Evolutionary conservation across 2,797 vertebrate species (phyloP).

Genomic region (Arrhamphus sclerolepis): DNA sequence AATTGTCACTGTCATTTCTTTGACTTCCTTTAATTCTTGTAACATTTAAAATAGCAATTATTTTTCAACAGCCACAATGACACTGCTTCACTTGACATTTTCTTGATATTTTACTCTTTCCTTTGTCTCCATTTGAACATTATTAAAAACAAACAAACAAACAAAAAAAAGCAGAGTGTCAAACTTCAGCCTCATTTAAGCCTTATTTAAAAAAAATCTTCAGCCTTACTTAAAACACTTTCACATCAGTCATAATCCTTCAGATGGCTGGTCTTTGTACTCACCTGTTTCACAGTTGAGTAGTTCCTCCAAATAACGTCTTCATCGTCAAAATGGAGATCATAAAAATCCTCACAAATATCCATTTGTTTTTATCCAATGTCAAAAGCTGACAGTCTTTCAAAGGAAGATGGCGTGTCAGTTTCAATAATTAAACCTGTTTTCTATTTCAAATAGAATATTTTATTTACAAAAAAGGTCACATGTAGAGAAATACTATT

Average conservation of each 20-base stretch:
- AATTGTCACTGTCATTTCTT: constrained; percentile 7
- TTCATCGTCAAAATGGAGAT: constrained; percentile 40
- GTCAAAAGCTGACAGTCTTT: constrained; percentile 63
- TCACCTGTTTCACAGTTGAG: constrained; percentile 45
- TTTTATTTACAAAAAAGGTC: too few relatives aligned
- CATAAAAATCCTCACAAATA: constrained; percentile 27
- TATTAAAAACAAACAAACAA: constrained; percentile 35
- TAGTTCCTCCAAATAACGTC: constrained; percentile 57
- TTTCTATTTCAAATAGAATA: constrained; percentile 68
- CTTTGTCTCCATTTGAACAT: constrained; percentile 51
- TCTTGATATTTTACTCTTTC: constrained; percentile 46
- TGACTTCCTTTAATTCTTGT: constrained; percentile 19
- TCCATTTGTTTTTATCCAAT: constrained; percentile 49
- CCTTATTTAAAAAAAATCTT: constrained; percentile 39
- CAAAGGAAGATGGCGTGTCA: constrained; percentile 60
- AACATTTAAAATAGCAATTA: constrained; percentile 18
- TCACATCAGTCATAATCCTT: constrained; percentile 60
- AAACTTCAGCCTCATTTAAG: constrained; percentile 39
- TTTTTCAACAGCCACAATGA: constrained; percentile 27
- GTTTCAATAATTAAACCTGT: constrained; percentile 76
- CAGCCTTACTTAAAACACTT: constrained; percentile 39
- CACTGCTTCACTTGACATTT: constrained; percentile 45
- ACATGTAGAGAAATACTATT: constrained; percentile 29
- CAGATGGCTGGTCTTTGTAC: constrained; percentile 63
- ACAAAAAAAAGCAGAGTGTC: constrained; percentile 35